Conservation (phyloP, 2,888 invertebrate genomes). For the Quadroppia sp. region DNA sequence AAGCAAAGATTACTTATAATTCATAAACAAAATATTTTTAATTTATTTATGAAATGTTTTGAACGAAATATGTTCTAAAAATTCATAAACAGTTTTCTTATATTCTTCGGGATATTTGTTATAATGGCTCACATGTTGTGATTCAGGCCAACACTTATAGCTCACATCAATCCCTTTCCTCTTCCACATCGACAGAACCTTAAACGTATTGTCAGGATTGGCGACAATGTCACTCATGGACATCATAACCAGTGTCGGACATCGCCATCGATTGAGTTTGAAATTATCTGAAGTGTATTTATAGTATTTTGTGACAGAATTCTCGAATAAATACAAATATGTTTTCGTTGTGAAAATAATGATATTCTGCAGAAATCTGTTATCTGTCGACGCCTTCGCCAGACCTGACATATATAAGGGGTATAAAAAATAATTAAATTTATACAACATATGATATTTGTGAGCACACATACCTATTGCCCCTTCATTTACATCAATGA, state of each 20-base stretch:
- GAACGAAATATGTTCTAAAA: no score
- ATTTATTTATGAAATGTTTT: no score
- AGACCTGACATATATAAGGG: no score
- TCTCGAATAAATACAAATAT: slow-evolving; percentile 61
- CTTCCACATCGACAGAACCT: slow-evolving; percentile 70
- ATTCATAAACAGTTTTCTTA: no score
- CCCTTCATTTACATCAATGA: slow-evolving; percentile 59
- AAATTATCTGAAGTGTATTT: slow-evolving; percentile 67
- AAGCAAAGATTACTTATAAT: no score
- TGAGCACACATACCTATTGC: slow-evolving; percentile 46
- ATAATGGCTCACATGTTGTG: slow-evolving; percentile 69
- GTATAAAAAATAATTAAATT: no score
- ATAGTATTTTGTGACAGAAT: slow-evolving; percentile 77
- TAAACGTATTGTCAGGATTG: slow-evolving; percentile 64
- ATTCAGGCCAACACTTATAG: slow-evolving; percentile 69
- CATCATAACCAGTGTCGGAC: no score
- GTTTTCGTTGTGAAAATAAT: slow-evolving; percentile 48
- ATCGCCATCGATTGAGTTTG: slow-evolving; percentile 66
- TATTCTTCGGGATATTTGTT: slow-evolving; percentile 65
- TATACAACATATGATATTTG: no score
- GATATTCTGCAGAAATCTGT: slow-evolving; percentile 47
- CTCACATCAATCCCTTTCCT: slow-evolving; percentile 66
- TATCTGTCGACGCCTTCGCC: slow-evolving; percentile 48
- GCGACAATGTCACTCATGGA: no score
- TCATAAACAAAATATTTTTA: no score